Conservation (phyloP, 2,797 vertebrate species). For the Brotula barbata region DNA sequence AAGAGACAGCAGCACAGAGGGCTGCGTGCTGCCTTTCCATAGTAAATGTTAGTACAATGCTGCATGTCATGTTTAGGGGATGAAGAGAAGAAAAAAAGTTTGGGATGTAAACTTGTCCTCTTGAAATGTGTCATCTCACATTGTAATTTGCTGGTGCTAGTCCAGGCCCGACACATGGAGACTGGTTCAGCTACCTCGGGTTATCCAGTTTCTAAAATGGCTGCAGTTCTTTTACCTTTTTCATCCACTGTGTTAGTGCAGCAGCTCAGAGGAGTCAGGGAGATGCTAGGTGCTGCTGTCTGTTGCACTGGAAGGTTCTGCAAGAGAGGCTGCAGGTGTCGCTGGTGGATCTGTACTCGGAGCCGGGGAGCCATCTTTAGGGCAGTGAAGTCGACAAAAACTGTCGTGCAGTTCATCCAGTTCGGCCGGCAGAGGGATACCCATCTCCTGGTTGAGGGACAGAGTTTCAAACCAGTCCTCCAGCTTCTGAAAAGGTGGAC, state of each 20-base stretch:
- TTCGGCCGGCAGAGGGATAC: slow-evolving; percentile 91
- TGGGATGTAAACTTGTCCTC: slow-evolving; percentile 39
- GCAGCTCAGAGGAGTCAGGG: slow-evolving; percentile 47
- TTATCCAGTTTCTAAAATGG: slow-evolving; percentile 65
- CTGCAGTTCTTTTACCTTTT: slow-evolving; percentile 41
- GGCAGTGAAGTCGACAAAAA: slow-evolving; percentile 81
- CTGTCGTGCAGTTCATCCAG: slow-evolving; percentile 92
- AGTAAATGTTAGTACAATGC: slow-evolving; percentile 50
- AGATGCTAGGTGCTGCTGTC: slow-evolving; percentile 60
- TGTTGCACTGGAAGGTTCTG: slow-evolving; percentile 64
- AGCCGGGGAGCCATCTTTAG: slow-evolving; percentile 71
- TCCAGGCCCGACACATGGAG: slow-evolving; percentile 14
- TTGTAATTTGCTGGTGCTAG: slow-evolving; percentile 32
- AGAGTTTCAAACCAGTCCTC: slow-evolving; percentile 94
- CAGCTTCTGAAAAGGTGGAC: slow-evolving; percentile 92
- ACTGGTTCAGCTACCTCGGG: slow-evolving; percentile 58
- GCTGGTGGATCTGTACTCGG: slow-evolving; percentile 30
- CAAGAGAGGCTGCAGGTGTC: slow-evolving; percentile 67
- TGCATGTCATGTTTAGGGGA: slow-evolving; percentile 12
- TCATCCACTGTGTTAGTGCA: slow-evolving; percentile 57
- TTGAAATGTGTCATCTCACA: slow-evolving; percentile 65
- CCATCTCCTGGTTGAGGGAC: slow-evolving; percentile 89
- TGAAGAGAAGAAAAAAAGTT: slow-evolving; percentile 1
- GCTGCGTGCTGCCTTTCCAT: slow-evolving; percentile 19
- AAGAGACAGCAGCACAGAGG: slow-evolving; percentile 5